Percentiles rank a stretch among this genome's conserved stretches.
phyloP scores from a whole-genome alignment of 92 coral and sea anemone species.

The Epizoanthus illoricatus region DNA sequence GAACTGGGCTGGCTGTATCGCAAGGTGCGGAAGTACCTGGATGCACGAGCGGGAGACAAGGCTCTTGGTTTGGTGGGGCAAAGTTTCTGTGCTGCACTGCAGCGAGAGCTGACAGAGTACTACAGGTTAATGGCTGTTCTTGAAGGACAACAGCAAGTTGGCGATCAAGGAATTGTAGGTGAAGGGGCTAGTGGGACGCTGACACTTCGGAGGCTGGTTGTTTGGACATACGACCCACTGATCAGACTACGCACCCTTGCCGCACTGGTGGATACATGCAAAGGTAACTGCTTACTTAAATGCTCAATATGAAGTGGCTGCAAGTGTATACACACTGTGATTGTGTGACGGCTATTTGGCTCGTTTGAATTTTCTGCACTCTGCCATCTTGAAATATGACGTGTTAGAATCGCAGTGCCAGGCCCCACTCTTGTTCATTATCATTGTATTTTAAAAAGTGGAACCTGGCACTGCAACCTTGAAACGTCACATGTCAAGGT shows the following conservation, averaged over 20 bases:
- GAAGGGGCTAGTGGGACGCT: conserved; percentile 92
- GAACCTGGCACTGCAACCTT: too few species aligned
- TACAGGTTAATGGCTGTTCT: conserved; percentile 97
- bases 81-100: conserved; percentile 97
- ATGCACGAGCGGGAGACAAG: conserved; percentile 96
- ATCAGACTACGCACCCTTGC: conserved; percentile 90
- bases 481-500: too few species aligned
- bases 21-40: conserved; percentile 89
- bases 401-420: too few species aligned
- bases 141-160: conserved; percentile 89
- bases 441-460: too few species aligned
- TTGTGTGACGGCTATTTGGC: too few species aligned
- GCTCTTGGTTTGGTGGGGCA: conserved; percentile 97
- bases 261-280: conserved; percentile 94
- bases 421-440: too few species aligned
- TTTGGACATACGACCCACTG: conserved; percentile 96
- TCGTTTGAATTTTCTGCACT: too few species aligned
- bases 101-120: conserved; percentile 95
- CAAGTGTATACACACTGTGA: too few species aligned
- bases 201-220: conserved; percentile 87
- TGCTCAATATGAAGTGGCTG: too few species aligned
- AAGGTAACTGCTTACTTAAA: conserved; percentile 56
- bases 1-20: conserved; percentile 97
- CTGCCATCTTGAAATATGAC: too few species aligned
- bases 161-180: conserved; percentile 91